phyloP scores from a whole-genome alignment of 2,888 invertebrate species.

The Drosophila eohydei region DNA sequence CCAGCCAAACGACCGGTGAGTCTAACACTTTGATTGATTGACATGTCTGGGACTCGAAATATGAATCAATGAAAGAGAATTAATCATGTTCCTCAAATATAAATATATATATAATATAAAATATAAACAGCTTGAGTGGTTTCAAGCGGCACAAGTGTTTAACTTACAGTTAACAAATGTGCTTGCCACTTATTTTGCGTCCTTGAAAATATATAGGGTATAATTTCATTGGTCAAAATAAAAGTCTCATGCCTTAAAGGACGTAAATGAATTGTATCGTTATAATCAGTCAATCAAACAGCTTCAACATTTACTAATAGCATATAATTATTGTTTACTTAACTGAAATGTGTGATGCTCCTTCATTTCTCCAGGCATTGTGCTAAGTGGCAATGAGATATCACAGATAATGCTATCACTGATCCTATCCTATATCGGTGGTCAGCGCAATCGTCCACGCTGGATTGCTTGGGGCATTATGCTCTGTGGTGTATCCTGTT shows the following conservation, averaged over 20 bases:
- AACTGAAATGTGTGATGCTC: not conserved
- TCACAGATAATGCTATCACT: constrained; percentile 88
- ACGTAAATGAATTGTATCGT: too few relatives aligned
- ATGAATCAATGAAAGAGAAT: not conserved
- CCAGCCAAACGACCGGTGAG: constrained; percentile 88
- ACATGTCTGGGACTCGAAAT: not conserved
- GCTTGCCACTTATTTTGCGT: not conserved
- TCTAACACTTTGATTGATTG: constrained; percentile 38
- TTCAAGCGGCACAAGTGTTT: not conserved
- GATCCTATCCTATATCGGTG: constrained; percentile 88
- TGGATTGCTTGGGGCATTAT: constrained; percentile 89
- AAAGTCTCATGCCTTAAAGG: too few relatives aligned
- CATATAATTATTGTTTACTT: not conserved
- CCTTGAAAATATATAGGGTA: not conserved
- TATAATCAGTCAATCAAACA: not conserved
- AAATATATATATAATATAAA: constrained; percentile 16
- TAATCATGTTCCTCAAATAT: constrained; percentile 22
- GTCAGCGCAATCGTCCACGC: constrained; percentile 88
- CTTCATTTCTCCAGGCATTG: constrained; percentile 86
- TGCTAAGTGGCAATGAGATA: constrained; percentile 89
- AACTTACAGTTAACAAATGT: not conserved
- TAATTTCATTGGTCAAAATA: too few relatives aligned
- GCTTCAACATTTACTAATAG: not conserved
- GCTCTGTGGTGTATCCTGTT: constrained; percentile 87
- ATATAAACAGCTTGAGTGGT: not conserved